phyloP scores from a whole-genome alignment of 1,140 invertebrate species.

The Mya arenaria region DNA sequence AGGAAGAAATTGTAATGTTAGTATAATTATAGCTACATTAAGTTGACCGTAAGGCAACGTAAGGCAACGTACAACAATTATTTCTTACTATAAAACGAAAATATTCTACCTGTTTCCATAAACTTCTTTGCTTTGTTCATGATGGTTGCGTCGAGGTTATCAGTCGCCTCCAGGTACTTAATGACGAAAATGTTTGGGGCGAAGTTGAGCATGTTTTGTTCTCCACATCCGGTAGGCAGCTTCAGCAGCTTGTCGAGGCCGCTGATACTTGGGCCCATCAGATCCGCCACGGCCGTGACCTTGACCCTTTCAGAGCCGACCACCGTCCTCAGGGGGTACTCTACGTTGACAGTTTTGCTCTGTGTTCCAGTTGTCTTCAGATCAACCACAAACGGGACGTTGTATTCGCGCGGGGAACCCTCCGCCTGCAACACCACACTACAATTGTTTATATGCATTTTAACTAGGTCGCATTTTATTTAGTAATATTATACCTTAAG shows the following conservation, averaged over 20 bases:
- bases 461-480: too few relatives aligned
- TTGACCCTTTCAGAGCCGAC: conserved; percentile 49
- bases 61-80: too few relatives aligned
- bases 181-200: conserved; percentile 93
- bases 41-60: too few relatives aligned
- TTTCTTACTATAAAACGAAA: too few relatives aligned
- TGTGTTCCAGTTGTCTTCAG: conserved; percentile 82
- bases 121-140: conserved; percentile 87
- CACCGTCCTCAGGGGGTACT: conserved; percentile 53
- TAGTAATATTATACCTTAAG: too few relatives aligned
- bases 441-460: too few relatives aligned
- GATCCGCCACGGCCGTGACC: conserved; percentile 60
- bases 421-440: too few relatives aligned
- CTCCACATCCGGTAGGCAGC: conserved; percentile 94
- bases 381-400: conserved; percentile 89
- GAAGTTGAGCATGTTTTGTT: conserved; percentile 96
- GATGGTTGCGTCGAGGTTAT: conserved; percentile 85
- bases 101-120: conserved; percentile 86
- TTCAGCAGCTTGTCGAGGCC: conserved; percentile 84
- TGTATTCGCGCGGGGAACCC: conserved; percentile 88
- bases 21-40: too few relatives aligned
- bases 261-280: conserved; percentile 68
- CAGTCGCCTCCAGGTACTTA: conserved; percentile 87
- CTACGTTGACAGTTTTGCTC: conserved; percentile 68
- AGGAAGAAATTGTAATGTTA: too few relatives aligned